phyloP scores from a whole-genome alignment of 2,888 invertebrate genomes.

The Atrina japonica region DNA sequence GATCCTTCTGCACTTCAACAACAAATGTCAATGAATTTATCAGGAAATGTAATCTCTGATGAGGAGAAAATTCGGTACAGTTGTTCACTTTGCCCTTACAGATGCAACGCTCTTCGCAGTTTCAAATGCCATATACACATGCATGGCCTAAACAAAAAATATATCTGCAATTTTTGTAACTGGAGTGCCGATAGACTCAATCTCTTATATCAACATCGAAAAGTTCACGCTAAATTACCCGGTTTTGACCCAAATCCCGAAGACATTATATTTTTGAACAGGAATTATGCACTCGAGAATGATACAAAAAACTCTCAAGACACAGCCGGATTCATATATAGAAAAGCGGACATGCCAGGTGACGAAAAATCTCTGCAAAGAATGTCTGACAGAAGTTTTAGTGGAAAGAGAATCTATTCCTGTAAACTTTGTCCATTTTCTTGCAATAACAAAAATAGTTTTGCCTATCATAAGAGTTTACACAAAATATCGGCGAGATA shows the following conservation, averaged over 20 bases:
- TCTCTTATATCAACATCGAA: conserved; percentile 72
- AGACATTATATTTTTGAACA: conserved; percentile 68
- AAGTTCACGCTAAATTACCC: conserved; percentile 64
- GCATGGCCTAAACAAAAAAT: conserved; percentile 69
- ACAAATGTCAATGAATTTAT: conserved; percentile 43
- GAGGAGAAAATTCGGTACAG: conserved; percentile 60
- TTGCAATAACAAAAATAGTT: conserved; percentile 58
- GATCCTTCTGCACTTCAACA: conserved; percentile 42
- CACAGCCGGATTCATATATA: background rate
- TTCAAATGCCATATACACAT: conserved; percentile 70
- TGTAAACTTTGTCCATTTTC: conserved; percentile 70
- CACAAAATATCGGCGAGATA: conserved; percentile 67
- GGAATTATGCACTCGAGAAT: conserved; percentile 66
- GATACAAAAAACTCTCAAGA: conserved; percentile 19
- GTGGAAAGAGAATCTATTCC: conserved; percentile 52
- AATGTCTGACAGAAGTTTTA: conserved; percentile 21
- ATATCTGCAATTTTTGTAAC: conserved; percentile 75
- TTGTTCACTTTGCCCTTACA: conserved; percentile 70
- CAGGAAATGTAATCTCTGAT: conserved; percentile 22
- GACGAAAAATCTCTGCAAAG: conserved; percentile 37
- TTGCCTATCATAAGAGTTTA: conserved; percentile 64
- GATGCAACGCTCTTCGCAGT: conserved; percentile 65
- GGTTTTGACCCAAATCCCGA: conserved; percentile 62
- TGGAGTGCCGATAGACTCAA: conserved; percentile 74
- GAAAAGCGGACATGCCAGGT: conserved; percentile 1